Conservation (phyloP, 1,140 invertebrate species). For the Chymomyza costata region DNA sequence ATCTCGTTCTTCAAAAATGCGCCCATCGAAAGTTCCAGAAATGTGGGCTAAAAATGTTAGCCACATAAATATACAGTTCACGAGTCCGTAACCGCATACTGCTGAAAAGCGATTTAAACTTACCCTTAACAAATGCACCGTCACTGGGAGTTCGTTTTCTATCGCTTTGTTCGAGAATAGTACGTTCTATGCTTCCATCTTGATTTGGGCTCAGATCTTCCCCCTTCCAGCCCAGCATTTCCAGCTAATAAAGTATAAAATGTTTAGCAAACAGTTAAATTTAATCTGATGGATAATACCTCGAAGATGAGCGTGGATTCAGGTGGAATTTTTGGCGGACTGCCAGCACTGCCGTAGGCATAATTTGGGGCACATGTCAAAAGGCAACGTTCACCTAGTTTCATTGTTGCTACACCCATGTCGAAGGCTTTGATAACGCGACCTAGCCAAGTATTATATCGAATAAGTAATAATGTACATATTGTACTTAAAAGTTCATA, state of each 20-base stretch:
- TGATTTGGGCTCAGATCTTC: conserved; percentile 91
- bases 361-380: conserved; percentile 93
- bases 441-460: conserved; percentile 76
- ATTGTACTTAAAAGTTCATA: background rate
- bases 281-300: conserved; percentile 76
- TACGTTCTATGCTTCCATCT: conserved; percentile 88
- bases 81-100: conserved; percentile 29
- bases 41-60: conserved; percentile 82
- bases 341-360: conserved; percentile 91
- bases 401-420: conserved; percentile 95
- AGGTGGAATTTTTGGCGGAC: conserved; percentile 92
- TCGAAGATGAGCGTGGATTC: conserved; percentile 94
- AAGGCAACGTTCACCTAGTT: conserved; percentile 88
- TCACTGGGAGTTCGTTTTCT: conserved; percentile 88
- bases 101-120: conserved; percentile 21
- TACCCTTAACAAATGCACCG: conserved; percentile 85
- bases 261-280: background rate
- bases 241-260: conserved; percentile 78
- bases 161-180: conserved; percentile 77
- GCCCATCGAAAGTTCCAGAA: conserved; percentile 82
- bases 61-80: conserved; percentile 26
- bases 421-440: conserved; percentile 97
- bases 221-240: conserved; percentile 88
- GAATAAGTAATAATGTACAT: conserved; percentile 12
- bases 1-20: conserved; percentile 86